Evolutionary conservation across 2,888 invertebrate genomes (phyloP).

Genomic region (Yponomeuta sedellus): DNA sequence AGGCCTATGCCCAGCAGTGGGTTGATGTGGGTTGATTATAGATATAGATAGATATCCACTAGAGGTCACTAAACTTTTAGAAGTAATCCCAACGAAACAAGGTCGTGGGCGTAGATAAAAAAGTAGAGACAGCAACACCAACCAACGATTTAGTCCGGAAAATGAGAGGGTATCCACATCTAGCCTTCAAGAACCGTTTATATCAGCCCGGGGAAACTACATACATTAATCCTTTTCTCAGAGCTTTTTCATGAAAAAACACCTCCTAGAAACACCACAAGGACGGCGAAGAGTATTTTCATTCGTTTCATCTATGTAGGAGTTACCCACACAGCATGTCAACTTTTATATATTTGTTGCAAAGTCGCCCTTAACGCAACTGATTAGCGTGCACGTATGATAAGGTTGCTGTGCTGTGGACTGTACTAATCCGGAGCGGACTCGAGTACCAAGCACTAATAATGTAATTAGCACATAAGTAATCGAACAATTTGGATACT

Average conservation of each 20-base stretch:
- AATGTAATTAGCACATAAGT: no score
- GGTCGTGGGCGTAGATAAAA: no score
- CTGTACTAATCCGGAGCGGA: neutral
- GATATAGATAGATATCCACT: no score
- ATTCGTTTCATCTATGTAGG: slow-evolving; percentile 16
- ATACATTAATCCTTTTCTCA: neutral
- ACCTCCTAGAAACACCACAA: neutral
- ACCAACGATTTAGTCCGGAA: no score
- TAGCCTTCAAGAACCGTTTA: neutral
- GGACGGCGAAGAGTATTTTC: neutral
- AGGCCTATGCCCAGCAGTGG: no score
- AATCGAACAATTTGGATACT: no score
- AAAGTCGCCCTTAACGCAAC: neutral
- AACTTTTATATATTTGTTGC: neutral
- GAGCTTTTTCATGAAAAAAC: neutral
- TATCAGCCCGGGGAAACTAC: neutral
- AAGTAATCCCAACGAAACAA: no score
- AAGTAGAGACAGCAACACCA: no score
- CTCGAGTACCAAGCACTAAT: no score
- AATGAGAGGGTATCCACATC: neutral
- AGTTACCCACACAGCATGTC: no score
- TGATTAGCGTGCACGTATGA: neutral
- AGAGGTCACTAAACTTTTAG: no score
- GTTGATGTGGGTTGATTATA: no score
- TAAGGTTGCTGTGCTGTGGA: neutral